Conservation (phyloP, 1,140 invertebrate genomes). For the Nephotettix cincticeps region DNA sequence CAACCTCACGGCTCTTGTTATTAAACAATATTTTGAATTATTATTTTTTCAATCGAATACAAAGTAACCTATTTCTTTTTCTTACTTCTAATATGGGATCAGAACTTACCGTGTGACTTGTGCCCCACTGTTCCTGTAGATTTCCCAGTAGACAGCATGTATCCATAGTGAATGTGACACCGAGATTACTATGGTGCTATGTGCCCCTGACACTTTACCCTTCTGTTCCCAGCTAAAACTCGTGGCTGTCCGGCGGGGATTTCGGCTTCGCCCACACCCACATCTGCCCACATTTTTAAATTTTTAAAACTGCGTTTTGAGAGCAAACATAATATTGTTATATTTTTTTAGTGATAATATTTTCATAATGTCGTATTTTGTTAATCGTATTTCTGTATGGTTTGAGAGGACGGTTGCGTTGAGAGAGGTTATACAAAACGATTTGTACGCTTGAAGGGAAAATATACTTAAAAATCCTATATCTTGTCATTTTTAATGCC, state of each 20-base stretch:
- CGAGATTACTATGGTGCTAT: no score
- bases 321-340: constrained; percentile 15
- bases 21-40: no score
- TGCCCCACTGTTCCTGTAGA: no score
- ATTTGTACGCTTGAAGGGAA: constrained; percentile 18
- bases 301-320: constrained; percentile 17
- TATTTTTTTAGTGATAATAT: constrained; percentile 24
- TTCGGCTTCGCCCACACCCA: constrained; percentile 11
- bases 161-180: no score
- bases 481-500: no score
- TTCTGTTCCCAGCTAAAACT: constrained; percentile 36
- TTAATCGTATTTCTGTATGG: constrained; percentile 12
- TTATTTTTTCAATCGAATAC: no score
- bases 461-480: no score
- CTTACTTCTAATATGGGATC: no score
- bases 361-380: constrained; percentile 22
- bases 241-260: constrained; percentile 18
- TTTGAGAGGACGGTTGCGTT: not conserved
- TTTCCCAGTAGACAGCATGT: no score
- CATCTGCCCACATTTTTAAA: constrained; percentile 27
- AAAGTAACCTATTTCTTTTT: no score
- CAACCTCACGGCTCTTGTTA: no score
- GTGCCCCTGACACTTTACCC: constrained; percentile 18
- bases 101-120: no score
- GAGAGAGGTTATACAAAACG: constrained; percentile 11